Evolutionary conservation across 2,888 invertebrate species (phyloP).

Genomic region (Erpobdella octoculata): DNA sequence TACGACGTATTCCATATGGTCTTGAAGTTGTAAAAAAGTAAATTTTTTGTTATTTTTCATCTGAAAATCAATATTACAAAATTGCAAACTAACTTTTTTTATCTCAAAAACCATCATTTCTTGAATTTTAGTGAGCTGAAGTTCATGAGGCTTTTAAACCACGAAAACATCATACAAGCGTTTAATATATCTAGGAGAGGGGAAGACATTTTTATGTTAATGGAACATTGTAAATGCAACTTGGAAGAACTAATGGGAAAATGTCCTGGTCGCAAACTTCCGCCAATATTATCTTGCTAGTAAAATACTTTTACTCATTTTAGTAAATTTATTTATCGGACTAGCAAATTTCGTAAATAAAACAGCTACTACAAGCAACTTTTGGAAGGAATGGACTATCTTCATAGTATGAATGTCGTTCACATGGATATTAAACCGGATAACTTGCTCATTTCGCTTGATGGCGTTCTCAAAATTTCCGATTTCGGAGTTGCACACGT

Average conservation of each 20-base stretch:
- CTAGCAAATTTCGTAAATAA: neutral
- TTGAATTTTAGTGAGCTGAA: neutral
- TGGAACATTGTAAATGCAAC: conserved; percentile 23
- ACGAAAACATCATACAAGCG: neutral
- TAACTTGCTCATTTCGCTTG: conserved; percentile 4
- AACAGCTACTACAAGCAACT: conserved; percentile 20
- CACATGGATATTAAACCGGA: conserved; percentile 26
- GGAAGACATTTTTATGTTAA: conserved; percentile 15
- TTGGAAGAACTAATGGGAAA: neutral
- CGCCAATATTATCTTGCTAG: conserved; percentile 1
- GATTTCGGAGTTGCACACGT: conserved; percentile 26
- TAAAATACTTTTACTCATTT: neutral
- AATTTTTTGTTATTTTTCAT: neutral
- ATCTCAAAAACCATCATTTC: neutral
- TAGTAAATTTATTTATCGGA: neutral
- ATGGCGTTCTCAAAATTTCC: conserved; percentile 5
- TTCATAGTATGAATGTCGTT: neutral
- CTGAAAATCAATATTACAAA: neutral
- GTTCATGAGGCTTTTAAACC: neutral
- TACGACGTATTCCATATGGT: conserved; percentile 15
- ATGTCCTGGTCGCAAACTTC: neutral
- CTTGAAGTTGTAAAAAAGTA: conserved; percentile 8
- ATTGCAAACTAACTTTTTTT: neutral
- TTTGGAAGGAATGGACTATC: conserved; percentile 15
- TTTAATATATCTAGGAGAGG: neutral